phyloP scores from a whole-genome alignment of 2,888 invertebrate species.

The Allacma fusca region DNA sequence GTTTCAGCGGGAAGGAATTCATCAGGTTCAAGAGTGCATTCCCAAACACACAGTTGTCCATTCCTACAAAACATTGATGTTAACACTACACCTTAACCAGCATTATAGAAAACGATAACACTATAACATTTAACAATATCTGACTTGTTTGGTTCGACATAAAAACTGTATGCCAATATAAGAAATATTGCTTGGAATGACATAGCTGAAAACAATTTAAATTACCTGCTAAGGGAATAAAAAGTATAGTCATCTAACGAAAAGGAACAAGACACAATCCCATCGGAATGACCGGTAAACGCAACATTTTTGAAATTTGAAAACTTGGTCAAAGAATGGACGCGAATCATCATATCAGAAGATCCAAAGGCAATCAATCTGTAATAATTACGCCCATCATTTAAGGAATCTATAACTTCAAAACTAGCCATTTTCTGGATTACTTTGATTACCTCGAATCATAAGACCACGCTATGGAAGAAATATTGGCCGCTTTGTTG shows the following conservation, averaged over 20 bases:
- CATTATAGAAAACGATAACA: too few relatives aligned
- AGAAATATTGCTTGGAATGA: not conserved
- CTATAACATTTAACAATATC: too few relatives aligned
- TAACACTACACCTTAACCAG: not conserved
- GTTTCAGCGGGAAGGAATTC: conserved; percentile 69
- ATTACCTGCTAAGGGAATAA: conserved; percentile 74
- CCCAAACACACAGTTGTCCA: conserved; percentile 87
- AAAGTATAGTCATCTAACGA: conserved; percentile 85
- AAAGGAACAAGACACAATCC: conserved; percentile 87
- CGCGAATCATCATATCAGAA: conserved; percentile 83
- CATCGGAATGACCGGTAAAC: conserved; percentile 84
- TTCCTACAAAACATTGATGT: conserved; percentile 68
- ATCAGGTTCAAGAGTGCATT: conserved; percentile 77
- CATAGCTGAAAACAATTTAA: not conserved
- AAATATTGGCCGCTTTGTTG: conserved; percentile 82
- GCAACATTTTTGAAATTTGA: conserved; percentile 79
- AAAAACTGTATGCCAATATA: too few relatives aligned
- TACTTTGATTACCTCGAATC: conserved; percentile 75
- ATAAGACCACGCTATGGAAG: conserved; percentile 89
- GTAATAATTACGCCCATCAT: too few relatives aligned
- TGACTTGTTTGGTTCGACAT: too few relatives aligned
- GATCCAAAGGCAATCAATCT: conserved; percentile 86
- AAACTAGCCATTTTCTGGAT: conserved; percentile 43
- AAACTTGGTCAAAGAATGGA: conserved; percentile 79
- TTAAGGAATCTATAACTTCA: too few relatives aligned